phyloP scores from a whole-genome alignment of 2,888 invertebrate genomes.

The Masnerella sp. region DNA sequence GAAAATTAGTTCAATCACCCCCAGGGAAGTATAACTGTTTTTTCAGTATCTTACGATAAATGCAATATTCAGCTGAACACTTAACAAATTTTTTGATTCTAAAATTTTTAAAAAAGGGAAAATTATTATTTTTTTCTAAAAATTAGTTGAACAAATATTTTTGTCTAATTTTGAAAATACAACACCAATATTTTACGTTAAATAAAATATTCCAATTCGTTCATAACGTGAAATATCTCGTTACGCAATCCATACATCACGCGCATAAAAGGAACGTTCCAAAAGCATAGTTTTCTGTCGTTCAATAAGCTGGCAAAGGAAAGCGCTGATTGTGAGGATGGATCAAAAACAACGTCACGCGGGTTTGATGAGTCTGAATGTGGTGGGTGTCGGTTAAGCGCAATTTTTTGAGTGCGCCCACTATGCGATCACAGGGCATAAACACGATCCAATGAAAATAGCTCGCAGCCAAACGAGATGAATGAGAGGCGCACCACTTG shows the following conservation, averaged over 20 bases:
- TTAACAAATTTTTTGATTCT: too few relatives aligned
- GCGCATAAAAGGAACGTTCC: conserved; percentile 19
- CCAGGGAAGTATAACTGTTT: too few relatives aligned
- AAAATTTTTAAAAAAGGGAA: too few relatives aligned
- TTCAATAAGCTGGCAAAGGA: conserved; percentile 46
- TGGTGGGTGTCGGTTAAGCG: conserved; percentile 44
- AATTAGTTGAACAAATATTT: too few relatives aligned
- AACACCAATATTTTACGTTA: too few relatives aligned
- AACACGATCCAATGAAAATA: conserved; percentile 51
- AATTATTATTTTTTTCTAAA: too few relatives aligned
- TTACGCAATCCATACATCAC: conserved; percentile 10
- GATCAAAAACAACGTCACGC: conserved; percentile 40
- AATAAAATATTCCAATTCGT: too few relatives aligned
- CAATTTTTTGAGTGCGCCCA: conserved; percentile 46
- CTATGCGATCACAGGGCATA: too few relatives aligned
- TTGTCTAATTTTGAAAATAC: too few relatives aligned
- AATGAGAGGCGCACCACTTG: conserved; percentile 49
- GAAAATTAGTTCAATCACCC: too few relatives aligned
- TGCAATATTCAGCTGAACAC: too few relatives aligned
- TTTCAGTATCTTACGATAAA: too few relatives aligned
- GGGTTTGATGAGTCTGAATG: conserved; percentile 34
- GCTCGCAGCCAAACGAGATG: conserved; percentile 58
- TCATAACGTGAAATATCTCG: neutral
- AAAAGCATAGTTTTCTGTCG: conserved; percentile 32
- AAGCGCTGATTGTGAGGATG: conserved; percentile 32